A percentile compares a stretch with the other conserved stretches of the same genome.
Conservation (phyloP, 2,797 vertebrate species). For the Pipistrellus nathusii region DNA sequence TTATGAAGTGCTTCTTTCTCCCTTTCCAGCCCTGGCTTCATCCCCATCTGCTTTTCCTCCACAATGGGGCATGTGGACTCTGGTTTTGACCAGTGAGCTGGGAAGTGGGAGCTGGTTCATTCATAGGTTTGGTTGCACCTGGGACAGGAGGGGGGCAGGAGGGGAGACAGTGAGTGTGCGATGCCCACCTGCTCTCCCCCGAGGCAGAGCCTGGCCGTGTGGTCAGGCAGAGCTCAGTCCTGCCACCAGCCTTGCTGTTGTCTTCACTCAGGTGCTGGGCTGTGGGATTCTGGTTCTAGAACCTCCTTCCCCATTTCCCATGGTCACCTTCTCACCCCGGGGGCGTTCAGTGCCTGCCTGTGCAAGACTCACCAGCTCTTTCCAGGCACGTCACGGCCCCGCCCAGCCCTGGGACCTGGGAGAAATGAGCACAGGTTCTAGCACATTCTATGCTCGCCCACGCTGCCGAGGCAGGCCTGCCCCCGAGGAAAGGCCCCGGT, state of each 20-base stretch:
- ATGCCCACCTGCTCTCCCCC: background rate
- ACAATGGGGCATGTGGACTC: background rate
- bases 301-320: background rate
- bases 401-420: background rate
- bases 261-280: fast-evolving
- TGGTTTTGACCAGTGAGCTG: background rate
- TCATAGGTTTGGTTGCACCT: background rate
- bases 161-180: background rate
- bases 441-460: background rate
- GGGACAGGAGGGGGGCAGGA: background rate
- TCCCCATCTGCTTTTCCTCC: background rate
- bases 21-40: background rate
- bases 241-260: background rate
- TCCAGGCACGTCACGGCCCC: background rate
- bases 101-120: background rate
- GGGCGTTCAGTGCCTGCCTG: background rate
- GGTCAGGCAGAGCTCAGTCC: fast-evolving
- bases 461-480: background rate
- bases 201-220: background rate
- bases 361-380: background rate
- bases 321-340: background rate
- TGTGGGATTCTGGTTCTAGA: background rate
- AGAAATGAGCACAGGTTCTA: too few relatives aligned
- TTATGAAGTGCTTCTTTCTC: background rate
- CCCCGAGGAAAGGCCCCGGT: background rate